Base-by-base conservation (phyloP, 2,888 invertebrate species). In the Beris morrisii region DNA sequence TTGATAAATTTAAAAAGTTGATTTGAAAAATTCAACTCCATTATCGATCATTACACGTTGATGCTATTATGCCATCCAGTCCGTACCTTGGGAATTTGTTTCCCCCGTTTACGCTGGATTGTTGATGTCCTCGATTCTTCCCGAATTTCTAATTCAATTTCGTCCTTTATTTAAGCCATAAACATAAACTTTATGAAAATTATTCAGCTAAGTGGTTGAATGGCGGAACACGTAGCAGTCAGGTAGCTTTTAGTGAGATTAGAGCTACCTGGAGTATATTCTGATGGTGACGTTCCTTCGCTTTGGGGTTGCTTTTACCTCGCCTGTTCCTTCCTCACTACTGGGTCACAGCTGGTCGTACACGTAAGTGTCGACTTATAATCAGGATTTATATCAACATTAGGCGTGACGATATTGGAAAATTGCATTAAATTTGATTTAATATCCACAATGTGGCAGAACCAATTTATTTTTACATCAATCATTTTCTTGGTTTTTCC, bases 241-340 rank as follows among this genome's bases (percentile, higher is more conserved):
- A 52, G 50, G n/a, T 50, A 59, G 69, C 69, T 69, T 69, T 69
- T 69, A 69, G 69, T 63, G 61, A 68, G 66, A 69, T 69, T 69
- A 69, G 57, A 38, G 38, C 38, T 38, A 38, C 38, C 9, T 38
- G 2, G 7, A 7, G 38, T 38, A 38, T 38, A 38, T 38, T 5
- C 38, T 38, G 38, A 38, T 38, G 38, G 38, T 3, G 22, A 22
- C 22, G 22, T 22, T 22, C 22, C 3, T 22, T 22, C 22, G 22
- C 22, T 22, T 7, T 38, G 38, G 38, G 5, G 38, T 9, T 9
- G 38, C 7, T 38, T 38, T 38, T 38, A 38, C 38, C 38, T 7
- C 38, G 4, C 38, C 3, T 5, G 9, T 9, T 38, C 22, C n/a
- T 32, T 48, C 4, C 59, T 52, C n/a, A 52, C 54, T 13, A 11